phyloP scores from a whole-genome alignment of 2,113 vertebrate species.

The Leuciscus idus region DNA sequence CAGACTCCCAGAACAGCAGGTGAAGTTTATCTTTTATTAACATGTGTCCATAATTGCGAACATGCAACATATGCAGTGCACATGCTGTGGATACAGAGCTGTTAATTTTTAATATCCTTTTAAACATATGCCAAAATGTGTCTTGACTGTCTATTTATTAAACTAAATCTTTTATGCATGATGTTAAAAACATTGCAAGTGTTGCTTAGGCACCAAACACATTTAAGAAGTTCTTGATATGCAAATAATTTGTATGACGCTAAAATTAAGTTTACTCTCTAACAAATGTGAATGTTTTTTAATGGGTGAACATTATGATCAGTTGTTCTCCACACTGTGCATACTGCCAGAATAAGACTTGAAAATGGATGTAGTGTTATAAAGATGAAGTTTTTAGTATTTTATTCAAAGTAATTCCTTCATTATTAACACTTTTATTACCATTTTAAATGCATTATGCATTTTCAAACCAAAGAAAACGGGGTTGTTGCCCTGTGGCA shows the following conservation, averaged over 20 bases:
- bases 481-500: neutral
- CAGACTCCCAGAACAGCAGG: constrained; percentile 78
- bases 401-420: constrained; percentile 10
- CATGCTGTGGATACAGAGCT: neutral
- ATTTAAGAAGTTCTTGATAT: neutral
- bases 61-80: neutral
- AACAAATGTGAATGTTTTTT: neutral
- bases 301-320: neutral
- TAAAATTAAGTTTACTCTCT: neutral
- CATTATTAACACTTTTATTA: constrained; percentile 13
- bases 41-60: neutral
- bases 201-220: neutral
- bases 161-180: neutral
- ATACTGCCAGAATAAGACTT: neutral
- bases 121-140: neutral
- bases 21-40: constrained; percentile 55
- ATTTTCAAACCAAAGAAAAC: neutral
- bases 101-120: neutral
- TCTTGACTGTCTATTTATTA: neutral
- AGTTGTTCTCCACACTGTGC: neutral
- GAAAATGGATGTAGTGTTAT: neutral
- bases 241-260: neutral
- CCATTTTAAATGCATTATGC: neutral
- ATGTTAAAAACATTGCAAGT: neutral
- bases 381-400: neutral